Evolutionary conservation across 2,113 vertebrate genomes (phyloP), one percentile per base, ranked within the genome.

Genomic region (Cricetomys ansorgei): DNA sequence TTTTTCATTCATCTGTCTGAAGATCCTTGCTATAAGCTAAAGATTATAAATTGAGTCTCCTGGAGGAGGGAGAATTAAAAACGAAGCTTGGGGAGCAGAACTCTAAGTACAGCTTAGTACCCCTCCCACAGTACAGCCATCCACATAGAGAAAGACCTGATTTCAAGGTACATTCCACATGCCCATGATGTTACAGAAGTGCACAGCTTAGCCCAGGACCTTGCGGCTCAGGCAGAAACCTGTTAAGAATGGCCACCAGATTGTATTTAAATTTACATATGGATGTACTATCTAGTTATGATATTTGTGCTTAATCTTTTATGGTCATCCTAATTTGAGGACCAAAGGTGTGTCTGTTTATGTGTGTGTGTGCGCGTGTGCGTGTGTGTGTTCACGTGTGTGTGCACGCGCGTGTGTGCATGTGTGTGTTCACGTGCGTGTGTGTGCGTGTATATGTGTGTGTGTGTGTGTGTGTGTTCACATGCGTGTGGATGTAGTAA

Each of bases 291-390:
- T 79, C 45, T 77, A 81, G 75, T 67, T 88, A 31, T 73, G n/a
- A 73, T 83, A 57, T 76, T 94, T 85, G 12, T 55, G 81, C 43
- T 93, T 95, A 37, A 48, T 62, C 25, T 92, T 96, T 88, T 55
- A 93, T 87, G 11, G 53, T 2, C 8, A 27, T 73, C 12, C 59
- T 43, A n/a, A 95, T 96, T 88, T 80, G 77, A 92, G 8, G 40
- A 75, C 15, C 3, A 87, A 88, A 96, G 57, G 79, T 64, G 16
- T 73, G 40, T 40, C n/a, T 12, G 37, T 59, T n/a, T 53, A 53
- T 34, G 29, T 53, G 34, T 40, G 40, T 1, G 7, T 81, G 21
- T 43, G n/a, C 23, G 27, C 64, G 1, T 77, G 43, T 77, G 48
- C 53, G 29, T 50, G 27, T 77, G 15, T 77, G 7, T 29, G 27